phyloP scores from a whole-genome alignment of 2,888 invertebrate species.

The Idaea dimidiata region DNA sequence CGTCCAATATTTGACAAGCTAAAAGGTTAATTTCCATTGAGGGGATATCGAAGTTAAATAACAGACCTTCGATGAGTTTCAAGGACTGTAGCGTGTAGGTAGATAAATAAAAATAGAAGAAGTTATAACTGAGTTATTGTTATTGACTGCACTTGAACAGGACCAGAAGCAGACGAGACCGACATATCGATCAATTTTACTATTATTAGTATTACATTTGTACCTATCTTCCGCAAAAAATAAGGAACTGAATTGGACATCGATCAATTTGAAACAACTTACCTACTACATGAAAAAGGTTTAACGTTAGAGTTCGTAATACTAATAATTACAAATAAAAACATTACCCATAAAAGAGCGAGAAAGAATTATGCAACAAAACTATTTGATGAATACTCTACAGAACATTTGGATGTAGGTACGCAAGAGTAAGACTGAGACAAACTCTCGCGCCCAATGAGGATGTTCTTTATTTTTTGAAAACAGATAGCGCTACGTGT shows the following conservation, averaged over 20 bases:
- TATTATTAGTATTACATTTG: slow-evolving; percentile 35
- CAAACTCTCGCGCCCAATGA: slow-evolving; percentile 51
- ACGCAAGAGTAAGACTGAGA: slow-evolving; percentile 53
- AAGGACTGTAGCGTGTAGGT: neutral
- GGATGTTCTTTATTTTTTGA: too few relatives aligned
- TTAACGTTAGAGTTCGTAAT: neutral
- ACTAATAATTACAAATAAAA: slow-evolving; percentile 13
- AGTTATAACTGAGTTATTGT: slow-evolving; percentile 15
- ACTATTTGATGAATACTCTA: slow-evolving; percentile 37
- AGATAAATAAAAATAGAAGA: slow-evolving; percentile 23
- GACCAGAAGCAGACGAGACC: slow-evolving; percentile 26
- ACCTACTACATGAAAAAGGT: neutral
- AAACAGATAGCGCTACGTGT: too few relatives aligned
- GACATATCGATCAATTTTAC: slow-evolving; percentile 42
- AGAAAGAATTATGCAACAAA: slow-evolving; percentile 55
- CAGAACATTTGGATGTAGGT: slow-evolving; percentile 45
- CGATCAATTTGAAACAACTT: slow-evolving; percentile 4
- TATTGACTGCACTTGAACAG: slow-evolving; percentile 28
- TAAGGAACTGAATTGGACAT: slow-evolving; percentile 8
- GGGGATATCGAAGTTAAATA: slow-evolving; percentile 16
- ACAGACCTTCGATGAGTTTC: slow-evolving; percentile 11
- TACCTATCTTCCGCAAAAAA: slow-evolving; percentile 32
- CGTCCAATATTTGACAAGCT: slow-evolving; percentile 8
- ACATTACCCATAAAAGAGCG: slow-evolving; percentile 31
- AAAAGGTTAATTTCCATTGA: slow-evolving; percentile 42